Base-by-base conservation (phyloP, 2,113 vertebrate genomes). In the Asarcornis scutulata region DNA sequence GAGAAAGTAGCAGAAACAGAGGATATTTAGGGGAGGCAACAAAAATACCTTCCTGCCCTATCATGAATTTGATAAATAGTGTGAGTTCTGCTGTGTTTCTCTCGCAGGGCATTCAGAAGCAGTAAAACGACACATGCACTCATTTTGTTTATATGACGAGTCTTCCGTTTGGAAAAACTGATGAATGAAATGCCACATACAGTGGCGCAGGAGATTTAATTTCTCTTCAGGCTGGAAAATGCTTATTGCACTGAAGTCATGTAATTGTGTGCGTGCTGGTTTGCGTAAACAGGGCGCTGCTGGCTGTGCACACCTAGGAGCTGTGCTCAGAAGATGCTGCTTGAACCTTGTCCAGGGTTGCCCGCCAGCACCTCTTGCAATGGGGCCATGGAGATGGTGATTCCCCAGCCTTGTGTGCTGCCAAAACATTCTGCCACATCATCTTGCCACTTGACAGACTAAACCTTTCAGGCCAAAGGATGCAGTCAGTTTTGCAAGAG, bases 91-190 rank as follows among this genome's bases (percentile, higher is more conserved):
- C 69, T 81, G 53, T 38, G 42, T 84, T 78, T 84, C 83, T 89
- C 89, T 95, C 10, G 0, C 76, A 48, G 77, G 66, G 77, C 66
- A 89, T 75, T 48, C 92, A 89, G 86, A 90, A 95, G 83, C 80
- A 67, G 89, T 44, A 56, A 82, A 91, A 78, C 8, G 34, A 81
- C 68, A 93, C 55, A 52, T 17, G 2, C 50, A 18, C 75, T 84
- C 66, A 25, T 72, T 93, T 88, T 92, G 91, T 95, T 92, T 91
- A 72, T 92, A 75, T 64, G 86, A 89, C 91, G 89, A 82, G 56
- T 68, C 56, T 91, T 96, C 56, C 2, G 0, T 86, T 86, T n/a
- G 86, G 89, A 91, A 82, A 94, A 93, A 60, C 68, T 72, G 77
- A 78, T 89, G 86, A 95, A 89, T 88, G 74, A 64, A 92, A 84